A percentile compares a stretch with the other conserved stretches of the same genome.
Conservation (phyloP, 1,140 invertebrate species). For the Campoletis sonorensis region DNA sequence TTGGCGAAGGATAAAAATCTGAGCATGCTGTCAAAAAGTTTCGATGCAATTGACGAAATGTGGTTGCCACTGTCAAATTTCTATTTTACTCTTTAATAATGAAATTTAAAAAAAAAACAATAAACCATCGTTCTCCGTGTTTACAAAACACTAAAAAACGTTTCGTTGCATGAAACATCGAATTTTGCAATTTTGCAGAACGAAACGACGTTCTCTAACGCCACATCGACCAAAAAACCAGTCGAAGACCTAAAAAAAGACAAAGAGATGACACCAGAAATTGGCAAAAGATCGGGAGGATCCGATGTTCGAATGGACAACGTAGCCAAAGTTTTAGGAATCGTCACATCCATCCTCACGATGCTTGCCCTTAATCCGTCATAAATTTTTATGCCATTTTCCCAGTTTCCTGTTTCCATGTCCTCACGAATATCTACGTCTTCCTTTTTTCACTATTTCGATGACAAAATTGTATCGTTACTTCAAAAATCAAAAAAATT, state of each 20-base stretch:
- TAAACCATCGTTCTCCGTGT: too few species aligned
- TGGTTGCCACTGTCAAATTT: too few species aligned
- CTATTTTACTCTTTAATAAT: too few species aligned
- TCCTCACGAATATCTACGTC: neutral
- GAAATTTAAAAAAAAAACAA: too few species aligned
- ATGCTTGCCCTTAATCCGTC: conserved; percentile 36
- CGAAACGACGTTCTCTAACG: neutral
- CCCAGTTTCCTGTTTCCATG: neutral
- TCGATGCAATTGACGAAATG: too few species aligned
- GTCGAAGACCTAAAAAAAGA: neutral
- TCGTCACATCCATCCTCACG: conserved; percentile 37
- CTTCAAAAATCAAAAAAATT: neutral
- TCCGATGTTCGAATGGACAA: neutral
- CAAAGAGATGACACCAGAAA: neutral
- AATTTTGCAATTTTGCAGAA: neutral
- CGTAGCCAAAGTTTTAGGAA: conserved; percentile 23
- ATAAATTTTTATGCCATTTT: neutral
- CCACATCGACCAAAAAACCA: neutral
- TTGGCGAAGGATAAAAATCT: neutral
- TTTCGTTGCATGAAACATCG: neutral
- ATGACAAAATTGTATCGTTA: neutral
- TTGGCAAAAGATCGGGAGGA: neutral
- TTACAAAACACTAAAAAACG: too few species aligned
- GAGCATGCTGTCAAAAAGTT: too few species aligned
- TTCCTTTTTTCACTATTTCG: neutral